Evolutionary conservation across 2,113 vertebrate genomes (phyloP), one percentile per base, ranked within the genome.

Genomic region (Heterocephalus glaber): DNA sequence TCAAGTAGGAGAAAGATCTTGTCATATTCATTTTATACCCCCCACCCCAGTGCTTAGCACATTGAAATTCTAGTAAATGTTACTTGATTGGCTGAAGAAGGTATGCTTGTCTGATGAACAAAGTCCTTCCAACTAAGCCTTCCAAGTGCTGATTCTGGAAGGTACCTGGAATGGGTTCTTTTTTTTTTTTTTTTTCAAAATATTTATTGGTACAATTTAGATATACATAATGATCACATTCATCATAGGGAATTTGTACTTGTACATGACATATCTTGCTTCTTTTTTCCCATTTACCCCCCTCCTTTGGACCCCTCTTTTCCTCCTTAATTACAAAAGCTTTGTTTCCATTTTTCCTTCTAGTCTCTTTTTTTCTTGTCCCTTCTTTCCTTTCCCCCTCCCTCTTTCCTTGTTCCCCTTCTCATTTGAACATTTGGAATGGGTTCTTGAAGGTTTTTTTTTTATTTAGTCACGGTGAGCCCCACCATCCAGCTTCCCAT

Each of bases 1-100:
- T 95, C 70, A 88, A 49, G 58, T 90, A 96, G 81, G 84, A 56
- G 38, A 77, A 93, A 74, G 72, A 44, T 77, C 70, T 86, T 41
- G 12, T 72, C 38, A 52, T 66, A 74, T 87, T 84, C 81, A 92
- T 92, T 96, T 65, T 90, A 49, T 58, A 17, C 35, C 17, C 20
- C 28, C 26, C 22, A 35, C 17, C 16, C 58, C 26, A 49, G 61
- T 80, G 44, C 81, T 77, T 96, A 61, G 63, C 49, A 85, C 70
- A 66, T 20, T 96, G 28, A 94, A 47, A 58, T 35, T 84, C 52
- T 81, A 88, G 90, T 35, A 95, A 92, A 58, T 79, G 61, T 85
- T 79, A 63, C 38, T 65, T 95, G 92, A 95, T 60, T 72, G 54
- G 44, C 49, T 81, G 66, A 72, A 95, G 66, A 89, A 82, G 38